Conservation (phyloP, 1,140 invertebrate species). For the Heterodera carotae region DNA sequence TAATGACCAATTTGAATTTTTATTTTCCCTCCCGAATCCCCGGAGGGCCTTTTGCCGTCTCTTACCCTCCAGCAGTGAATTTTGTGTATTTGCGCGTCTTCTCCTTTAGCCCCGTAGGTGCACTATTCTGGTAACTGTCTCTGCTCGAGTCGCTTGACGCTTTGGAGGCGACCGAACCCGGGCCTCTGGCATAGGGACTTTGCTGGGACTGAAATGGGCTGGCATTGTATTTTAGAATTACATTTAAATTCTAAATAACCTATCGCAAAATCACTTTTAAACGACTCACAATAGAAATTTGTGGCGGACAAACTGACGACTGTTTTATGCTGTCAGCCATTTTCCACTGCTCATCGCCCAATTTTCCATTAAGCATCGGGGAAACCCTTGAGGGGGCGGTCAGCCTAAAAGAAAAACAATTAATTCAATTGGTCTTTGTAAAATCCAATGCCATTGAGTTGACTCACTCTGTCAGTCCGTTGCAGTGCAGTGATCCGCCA, state of each 20-base stretch:
- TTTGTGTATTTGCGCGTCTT: conserved; percentile 29
- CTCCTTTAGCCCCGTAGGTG: conserved; percentile 1
- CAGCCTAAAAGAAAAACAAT: background rate
- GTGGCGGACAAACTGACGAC: conserved; percentile 23
- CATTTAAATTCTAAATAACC: too few species aligned
- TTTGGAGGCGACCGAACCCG: conserved; percentile 9
- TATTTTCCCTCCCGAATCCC: background rate
- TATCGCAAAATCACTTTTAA: background rate
- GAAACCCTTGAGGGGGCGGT: conserved; percentile 2
- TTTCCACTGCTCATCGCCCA: conserved; percentile 24
- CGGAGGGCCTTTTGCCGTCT: background rate
- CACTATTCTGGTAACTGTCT: background rate
- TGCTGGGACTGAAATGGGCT: conserved; percentile 13
- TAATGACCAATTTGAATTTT: background rate
- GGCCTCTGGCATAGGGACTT: conserved; percentile 12
- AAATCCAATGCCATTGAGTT: background rate
- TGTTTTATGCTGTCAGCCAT: conserved; percentile 2
- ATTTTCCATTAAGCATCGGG: conserved; percentile 6
- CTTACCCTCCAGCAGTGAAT: conserved; percentile 8
- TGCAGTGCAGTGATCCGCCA: background rate
- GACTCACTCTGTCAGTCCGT: conserved; percentile 28
- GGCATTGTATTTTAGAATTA: background rate
- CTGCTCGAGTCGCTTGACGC: background rate
- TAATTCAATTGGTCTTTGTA: background rate
- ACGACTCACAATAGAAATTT: conserved; percentile 26